phyloP scores from a whole-genome alignment of 2,888 invertebrate species.

The Gari tellinella region DNA sequence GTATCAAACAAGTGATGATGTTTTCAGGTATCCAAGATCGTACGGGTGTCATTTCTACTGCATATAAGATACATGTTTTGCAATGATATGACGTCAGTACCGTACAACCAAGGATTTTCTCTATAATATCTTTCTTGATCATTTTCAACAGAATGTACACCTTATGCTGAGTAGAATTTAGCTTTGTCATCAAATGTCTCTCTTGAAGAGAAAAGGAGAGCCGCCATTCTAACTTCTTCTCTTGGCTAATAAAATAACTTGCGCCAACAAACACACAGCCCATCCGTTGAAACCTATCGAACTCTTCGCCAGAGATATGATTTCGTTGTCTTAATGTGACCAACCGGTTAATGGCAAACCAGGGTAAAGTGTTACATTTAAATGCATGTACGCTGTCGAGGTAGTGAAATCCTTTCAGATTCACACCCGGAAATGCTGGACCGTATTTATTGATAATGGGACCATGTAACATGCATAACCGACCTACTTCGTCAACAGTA shows the following conservation, averaged over 20 bases:
- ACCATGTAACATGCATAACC: too few species aligned
- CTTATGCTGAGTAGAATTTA: constrained; percentile 20
- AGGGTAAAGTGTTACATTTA: background rate
- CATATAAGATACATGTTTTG: constrained; percentile 9
- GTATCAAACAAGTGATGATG: background rate
- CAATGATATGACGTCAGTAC: constrained; percentile 9
- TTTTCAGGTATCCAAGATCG: constrained; percentile 3
- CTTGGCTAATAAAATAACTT: background rate
- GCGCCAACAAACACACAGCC: constrained; percentile 14
- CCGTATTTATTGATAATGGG: background rate
- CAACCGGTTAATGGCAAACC: background rate
- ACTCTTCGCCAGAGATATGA: background rate
- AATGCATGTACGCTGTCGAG: background rate
- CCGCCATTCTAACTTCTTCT: constrained; percentile 16
- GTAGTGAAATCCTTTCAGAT: too few species aligned
- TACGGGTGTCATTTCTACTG: background rate
- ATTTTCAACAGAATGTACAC: constrained; percentile 29
- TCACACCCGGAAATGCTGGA: background rate
- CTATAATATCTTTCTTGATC: constrained; percentile 15
- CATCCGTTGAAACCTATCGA: background rate
- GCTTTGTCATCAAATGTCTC: constrained; percentile 23
- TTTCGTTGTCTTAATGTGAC: background rate
- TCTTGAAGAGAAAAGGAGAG: constrained; percentile 20
- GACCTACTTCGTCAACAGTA: too few species aligned
- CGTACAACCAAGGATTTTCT: background rate